These are phyloP conservation scores for Martes flavigula DNA, from an alignment of 2,797 vertebrate genomes.

Conservation along the genomic window DNA sequence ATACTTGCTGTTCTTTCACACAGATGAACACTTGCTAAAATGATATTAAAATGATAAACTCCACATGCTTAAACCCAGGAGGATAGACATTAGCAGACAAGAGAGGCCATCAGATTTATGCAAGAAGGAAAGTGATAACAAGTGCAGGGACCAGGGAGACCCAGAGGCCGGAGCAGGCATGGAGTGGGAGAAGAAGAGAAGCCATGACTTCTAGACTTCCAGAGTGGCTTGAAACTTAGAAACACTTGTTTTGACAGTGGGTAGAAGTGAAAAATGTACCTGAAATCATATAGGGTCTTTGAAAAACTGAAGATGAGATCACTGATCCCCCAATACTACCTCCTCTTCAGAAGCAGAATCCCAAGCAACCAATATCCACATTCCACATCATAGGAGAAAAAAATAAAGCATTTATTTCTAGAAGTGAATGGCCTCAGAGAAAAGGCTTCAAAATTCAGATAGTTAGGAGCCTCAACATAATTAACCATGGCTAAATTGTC, in stretches of 20 bases:
- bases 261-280: not conserved
- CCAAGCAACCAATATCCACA: not conserved
- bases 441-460: not conserved
- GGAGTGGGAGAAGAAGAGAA: not conserved
- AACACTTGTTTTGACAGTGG: not conserved
- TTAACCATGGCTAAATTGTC: not conserved
- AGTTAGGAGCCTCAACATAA: not conserved
- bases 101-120: not conserved
- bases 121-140: not conserved
- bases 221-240: not conserved
- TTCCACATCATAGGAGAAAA: not conserved
- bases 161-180: not conserved
- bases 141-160: not conserved
- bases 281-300: not conserved
- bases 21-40: not conserved
- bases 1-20: not conserved
- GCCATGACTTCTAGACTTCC: not conserved
- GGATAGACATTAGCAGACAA: not conserved
- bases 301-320: not conserved
- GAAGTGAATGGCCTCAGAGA: not conserved
- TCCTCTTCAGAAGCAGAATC: not conserved
- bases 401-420: not conserved
- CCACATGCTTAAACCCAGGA: not conserved
- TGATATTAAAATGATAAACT: not conserved
- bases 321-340: not conserved